These are phyloP conservation scores for Nemotelus nigrinus DNA, from an alignment of 2,888 invertebrate species.

Conservation along the genomic window DNA sequence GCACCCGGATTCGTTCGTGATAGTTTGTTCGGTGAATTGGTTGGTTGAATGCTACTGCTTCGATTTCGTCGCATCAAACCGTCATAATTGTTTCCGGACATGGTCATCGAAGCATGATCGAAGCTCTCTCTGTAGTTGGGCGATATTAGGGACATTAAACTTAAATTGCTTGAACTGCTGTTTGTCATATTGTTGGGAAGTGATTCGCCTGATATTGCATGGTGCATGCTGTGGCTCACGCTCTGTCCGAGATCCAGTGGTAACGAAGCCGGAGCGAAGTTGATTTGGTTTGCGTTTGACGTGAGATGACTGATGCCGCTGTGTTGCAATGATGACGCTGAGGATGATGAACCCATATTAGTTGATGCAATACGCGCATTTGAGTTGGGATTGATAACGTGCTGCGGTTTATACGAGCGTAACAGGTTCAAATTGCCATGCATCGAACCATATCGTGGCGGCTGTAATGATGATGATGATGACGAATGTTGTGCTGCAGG, in stretches of 20 bases:
- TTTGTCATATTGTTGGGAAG: constrained; percentile 15
- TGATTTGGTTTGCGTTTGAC: constrained; percentile 55
- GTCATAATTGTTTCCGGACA: constrained; percentile 25
- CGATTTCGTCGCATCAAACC: constrained; percentile 48
- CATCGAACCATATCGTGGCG: constrained; percentile 63
- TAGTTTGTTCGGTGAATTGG: constrained; percentile 48
- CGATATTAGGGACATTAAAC: constrained; percentile 53
- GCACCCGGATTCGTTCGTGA: constrained; percentile 42
- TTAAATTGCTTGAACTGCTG: constrained; percentile 44
- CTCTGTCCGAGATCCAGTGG: constrained; percentile 58
- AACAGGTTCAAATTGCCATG: constrained; percentile 33
- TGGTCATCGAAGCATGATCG: constrained; percentile 49
- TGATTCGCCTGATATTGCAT: background rate
- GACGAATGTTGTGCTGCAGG: constrained; percentile 53
- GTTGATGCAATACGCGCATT: constrained; percentile 14
- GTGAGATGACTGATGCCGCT: constrained; percentile 47
- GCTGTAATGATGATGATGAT: constrained; percentile 52
- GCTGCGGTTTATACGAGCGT: constrained; percentile 23
- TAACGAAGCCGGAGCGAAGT: constrained; percentile 63
- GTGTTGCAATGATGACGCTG: constrained; percentile 50
- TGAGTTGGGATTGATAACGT: constrained; percentile 24
- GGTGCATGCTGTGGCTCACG: constrained; percentile 45
- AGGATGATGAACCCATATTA: constrained; percentile 49
- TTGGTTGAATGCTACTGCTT: constrained; percentile 46
- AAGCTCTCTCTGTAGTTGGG: constrained; percentile 30